Evolutionary conservation across 1,140 invertebrate species (phyloP).

Genomic region (Diachasma alloeum): DNA sequence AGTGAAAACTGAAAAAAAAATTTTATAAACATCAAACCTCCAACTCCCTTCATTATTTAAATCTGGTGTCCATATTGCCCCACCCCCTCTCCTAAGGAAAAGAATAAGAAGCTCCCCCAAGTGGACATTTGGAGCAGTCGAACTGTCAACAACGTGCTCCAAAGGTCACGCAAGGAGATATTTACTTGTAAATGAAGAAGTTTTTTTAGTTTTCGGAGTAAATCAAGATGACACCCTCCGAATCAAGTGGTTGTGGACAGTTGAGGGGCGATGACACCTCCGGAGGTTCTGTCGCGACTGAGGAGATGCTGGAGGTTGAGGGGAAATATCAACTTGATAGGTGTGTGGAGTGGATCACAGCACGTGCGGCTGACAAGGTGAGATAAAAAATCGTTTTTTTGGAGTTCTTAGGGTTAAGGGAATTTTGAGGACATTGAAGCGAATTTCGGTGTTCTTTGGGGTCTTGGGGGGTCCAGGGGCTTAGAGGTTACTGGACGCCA

Average conservation of each 20-base stretch:
- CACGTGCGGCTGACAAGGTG: constrained; percentile 74
- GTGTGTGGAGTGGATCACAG: constrained; percentile 74
- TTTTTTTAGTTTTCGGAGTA: neutral
- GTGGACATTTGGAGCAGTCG: neutral
- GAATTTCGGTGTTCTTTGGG: no score
- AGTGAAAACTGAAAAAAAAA: no score
- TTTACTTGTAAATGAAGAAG: neutral
- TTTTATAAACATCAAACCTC: no score
- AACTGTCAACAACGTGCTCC: neutral
- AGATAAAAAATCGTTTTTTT: constrained; percentile 20
- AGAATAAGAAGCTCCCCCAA: no score
- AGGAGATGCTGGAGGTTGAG: constrained; percentile 36
- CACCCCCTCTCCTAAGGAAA: no score
- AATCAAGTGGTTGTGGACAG: neutral
- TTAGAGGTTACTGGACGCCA: neutral
- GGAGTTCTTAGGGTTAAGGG: neutral
- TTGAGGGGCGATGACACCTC: neutral
- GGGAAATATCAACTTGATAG: constrained; percentile 64
- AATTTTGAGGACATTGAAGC: neutral
- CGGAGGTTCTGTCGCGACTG: neutral
- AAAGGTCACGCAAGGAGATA: neutral
- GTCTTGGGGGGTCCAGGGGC: neutral
- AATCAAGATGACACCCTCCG: constrained; percentile 12
- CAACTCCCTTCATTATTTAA: no score
- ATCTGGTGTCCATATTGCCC: no score